A percentile compares a stretch with the other conserved stretches of the same genome.
These are phyloP conservation scores for Tetrao urogallus DNA, from an alignment of 2,113 vertebrate species.

Conservation along the genomic window DNA sequence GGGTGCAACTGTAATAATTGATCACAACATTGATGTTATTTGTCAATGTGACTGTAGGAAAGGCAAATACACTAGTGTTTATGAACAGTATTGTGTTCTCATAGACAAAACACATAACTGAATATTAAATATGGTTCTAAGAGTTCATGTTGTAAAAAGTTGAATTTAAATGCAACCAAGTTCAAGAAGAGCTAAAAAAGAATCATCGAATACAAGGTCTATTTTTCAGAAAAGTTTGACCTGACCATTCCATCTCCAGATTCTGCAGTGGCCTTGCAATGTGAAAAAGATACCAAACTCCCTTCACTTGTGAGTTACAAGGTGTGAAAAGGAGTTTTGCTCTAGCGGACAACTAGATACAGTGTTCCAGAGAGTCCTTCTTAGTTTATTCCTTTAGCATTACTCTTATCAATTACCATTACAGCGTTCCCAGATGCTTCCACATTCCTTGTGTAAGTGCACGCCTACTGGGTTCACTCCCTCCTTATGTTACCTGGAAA, in stretches of 20 bases:
- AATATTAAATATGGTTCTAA: neutral
- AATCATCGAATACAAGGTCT: neutral
- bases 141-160: neutral
- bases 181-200: neutral
- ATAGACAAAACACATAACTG: neutral
- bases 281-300: neutral
- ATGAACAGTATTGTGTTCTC: neutral
- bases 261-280: neutral
- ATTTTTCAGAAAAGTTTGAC: neutral
- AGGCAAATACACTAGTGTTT: neutral
- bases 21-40: neutral
- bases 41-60: neutral
- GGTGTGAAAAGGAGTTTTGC: fast-evolving
- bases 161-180: neutral
- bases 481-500: neutral
- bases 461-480: neutral
- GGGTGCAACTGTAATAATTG: neutral
- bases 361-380: fast-evolving
- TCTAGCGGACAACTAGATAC: neutral
- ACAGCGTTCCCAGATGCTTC: neutral
- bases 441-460: neutral
- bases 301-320: neutral
- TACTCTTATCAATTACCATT: neutral
- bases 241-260: neutral
- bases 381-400: neutral